These are phyloP conservation scores for Zaprionus tsacasi DNA, from an alignment of 1,140 invertebrate species.

Conservation along the genomic window DNA sequence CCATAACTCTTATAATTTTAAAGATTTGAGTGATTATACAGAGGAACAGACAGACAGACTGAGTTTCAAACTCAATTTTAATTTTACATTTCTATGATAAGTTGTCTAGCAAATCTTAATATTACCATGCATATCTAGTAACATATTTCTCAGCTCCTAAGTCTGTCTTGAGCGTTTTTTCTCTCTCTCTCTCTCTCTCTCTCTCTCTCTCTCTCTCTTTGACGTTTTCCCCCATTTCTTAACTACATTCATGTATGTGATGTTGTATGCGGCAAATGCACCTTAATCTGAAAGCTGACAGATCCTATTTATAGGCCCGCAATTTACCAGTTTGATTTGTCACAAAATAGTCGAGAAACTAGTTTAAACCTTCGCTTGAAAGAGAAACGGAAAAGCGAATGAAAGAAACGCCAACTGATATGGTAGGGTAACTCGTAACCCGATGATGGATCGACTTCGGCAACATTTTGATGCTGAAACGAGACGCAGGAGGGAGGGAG, in stretches of 20 bases:
- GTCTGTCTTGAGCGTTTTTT: neutral
- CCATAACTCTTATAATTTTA: too few species aligned
- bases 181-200: neutral
- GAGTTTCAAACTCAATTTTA: too few species aligned
- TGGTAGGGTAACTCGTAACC: slow-evolving; percentile 13
- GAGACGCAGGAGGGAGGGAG: neutral
- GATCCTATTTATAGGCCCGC: slow-evolving; percentile 12
- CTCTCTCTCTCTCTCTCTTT: neutral
- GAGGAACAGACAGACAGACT: neutral
- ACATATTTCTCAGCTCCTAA: neutral
- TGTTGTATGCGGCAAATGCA: neutral
- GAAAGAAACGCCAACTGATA: slow-evolving; percentile 38
- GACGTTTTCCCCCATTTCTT: too few species aligned
- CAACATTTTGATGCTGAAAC: slow-evolving; percentile 30
- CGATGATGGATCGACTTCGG: slow-evolving; percentile 55
- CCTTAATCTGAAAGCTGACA: slow-evolving; percentile 10
- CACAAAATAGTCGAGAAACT: slow-evolving; percentile 22
- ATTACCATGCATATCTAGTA: neutral
- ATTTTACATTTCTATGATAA: neutral
- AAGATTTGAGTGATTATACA: too few species aligned
- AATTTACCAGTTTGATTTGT: slow-evolving; percentile 14
- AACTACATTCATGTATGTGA: neutral
- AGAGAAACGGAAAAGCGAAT: slow-evolving; percentile 1
- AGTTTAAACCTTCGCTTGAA: slow-evolving; percentile 20
- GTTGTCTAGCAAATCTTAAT: neutral